These are phyloP conservation scores for Nezara viridula DNA, from an alignment of 2,888 invertebrate species.

Conservation along the genomic window DNA sequence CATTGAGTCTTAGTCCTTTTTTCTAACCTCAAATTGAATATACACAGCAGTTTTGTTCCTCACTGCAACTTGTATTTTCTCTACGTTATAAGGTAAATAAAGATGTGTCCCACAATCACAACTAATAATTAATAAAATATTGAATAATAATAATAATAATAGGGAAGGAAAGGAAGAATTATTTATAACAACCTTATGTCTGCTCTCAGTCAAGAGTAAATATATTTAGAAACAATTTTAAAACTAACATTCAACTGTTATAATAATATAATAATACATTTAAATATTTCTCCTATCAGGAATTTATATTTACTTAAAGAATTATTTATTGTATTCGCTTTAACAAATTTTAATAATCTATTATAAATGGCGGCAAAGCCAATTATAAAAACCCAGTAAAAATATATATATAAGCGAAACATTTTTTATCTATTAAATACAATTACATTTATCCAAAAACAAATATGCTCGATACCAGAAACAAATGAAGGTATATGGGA, in stretches of 20 bases:
- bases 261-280: slow-evolving; percentile 52
- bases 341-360: slow-evolving; percentile 38
- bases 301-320: slow-evolving; percentile 43
- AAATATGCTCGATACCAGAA: slow-evolving; percentile 25
- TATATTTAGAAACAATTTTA: slow-evolving; percentile 60
- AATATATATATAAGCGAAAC: slow-evolving; percentile 45
- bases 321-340: slow-evolving; percentile 36
- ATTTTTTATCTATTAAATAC: slow-evolving; percentile 11
- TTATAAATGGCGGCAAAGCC: slow-evolving; percentile 33
- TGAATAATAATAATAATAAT: neutral
- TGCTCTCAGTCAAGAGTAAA: slow-evolving; percentile 56
- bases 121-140: too few relatives aligned
- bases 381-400: slow-evolving; percentile 26
- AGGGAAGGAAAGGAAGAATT: neutral
- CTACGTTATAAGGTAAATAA: too few relatives aligned
- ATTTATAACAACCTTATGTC: neutral
- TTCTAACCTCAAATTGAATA: too few relatives aligned
- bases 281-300: slow-evolving; percentile 16
- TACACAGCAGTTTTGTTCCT: too few relatives aligned
- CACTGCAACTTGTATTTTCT: too few relatives aligned
- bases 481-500: slow-evolving; percentile 8
- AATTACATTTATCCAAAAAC: slow-evolving; percentile 26
- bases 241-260: slow-evolving; percentile 57
- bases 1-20: too few relatives aligned
- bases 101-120: too few relatives aligned